Percentiles rank a stretch among this genome's conserved stretches.
Conservation (phyloP, 2,113 vertebrate species). For the Acanthisitta chloris region DNA sequence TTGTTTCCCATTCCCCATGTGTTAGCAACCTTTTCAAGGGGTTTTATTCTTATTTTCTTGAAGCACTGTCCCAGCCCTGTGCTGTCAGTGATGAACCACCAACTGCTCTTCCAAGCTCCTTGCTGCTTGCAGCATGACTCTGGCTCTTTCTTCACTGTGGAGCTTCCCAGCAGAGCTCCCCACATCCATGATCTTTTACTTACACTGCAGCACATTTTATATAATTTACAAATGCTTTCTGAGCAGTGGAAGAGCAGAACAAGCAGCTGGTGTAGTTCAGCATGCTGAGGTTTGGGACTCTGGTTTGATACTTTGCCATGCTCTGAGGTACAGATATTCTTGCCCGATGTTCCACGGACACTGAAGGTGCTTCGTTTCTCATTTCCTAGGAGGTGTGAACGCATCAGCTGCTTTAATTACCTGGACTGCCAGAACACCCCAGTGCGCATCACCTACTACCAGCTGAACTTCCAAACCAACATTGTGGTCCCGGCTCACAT, state of each 20-base stretch:
- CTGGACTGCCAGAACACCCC: slow-evolving; percentile 86
- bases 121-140: neutral
- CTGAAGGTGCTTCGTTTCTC: neutral
- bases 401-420: slow-evolving; percentile 81
- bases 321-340: neutral
- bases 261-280: neutral
- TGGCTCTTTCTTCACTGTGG: neutral
- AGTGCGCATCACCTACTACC: slow-evolving; percentile 86
- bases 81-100: neutral
- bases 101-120: neutral
- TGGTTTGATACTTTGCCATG: neutral
- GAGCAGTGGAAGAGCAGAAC: neutral
- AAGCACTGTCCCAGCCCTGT: neutral
- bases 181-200: neutral
- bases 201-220: neutral
- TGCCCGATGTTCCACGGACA: neutral
- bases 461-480: slow-evolving; percentile 89
- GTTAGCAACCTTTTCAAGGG: neutral
- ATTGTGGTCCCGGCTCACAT: slow-evolving; percentile 88
- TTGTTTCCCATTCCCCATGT: neutral
- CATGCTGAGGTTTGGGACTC: neutral
- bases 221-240: neutral
- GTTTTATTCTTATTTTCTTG: neutral
- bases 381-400: slow-evolving; percentile 84
- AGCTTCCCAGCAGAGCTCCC: neutral